A percentile compares a stretch with the other conserved stretches of the same genome.
Conservation (phyloP, 1,140 invertebrate genomes). For the Drosophila parabipectinata region DNA sequence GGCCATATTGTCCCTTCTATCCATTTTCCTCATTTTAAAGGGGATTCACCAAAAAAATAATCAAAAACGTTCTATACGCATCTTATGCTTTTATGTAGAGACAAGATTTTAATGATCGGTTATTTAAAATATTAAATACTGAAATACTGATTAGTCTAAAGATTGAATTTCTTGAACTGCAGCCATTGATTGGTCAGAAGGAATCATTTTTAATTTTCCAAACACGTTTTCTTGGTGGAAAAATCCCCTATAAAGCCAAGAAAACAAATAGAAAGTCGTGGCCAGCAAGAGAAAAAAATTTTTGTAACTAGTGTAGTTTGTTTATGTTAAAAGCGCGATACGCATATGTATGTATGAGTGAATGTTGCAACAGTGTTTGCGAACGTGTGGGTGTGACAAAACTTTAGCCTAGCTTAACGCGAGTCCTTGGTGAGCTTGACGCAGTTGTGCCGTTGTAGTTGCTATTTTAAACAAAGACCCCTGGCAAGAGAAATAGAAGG, state of each 20-base stretch:
- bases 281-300: slow-evolving; percentile 33
- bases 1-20: no score
- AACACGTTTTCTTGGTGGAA: slow-evolving; percentile 54
- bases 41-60: no score
- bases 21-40: no score
- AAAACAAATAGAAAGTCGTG: slow-evolving; percentile 67
- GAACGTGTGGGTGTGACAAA: slow-evolving; percentile 56
- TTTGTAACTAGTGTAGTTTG: slow-evolving; percentile 65
- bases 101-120: no score
- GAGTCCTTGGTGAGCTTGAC: slow-evolving; percentile 59
- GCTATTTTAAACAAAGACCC: slow-evolving; percentile 65
- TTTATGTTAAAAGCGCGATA: slow-evolving; percentile 72
- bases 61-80: no score
- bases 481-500: slow-evolving; percentile 34
- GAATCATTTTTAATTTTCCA: slow-evolving; percentile 62
- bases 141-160: no score
- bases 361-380: slow-evolving; percentile 28
- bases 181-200: neutral
- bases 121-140: no score
- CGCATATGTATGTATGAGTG: slow-evolving; percentile 17
- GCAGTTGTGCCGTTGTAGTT: slow-evolving; percentile 42
- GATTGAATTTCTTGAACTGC: no score
- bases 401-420: slow-evolving; percentile 73
- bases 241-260: slow-evolving; percentile 8
- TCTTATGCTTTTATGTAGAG: no score